Evolutionary conservation across 1,140 invertebrate genomes (phyloP), one percentile per base, ranked within the genome.

Genomic region (Caenorhabditis brenneri): DNA sequence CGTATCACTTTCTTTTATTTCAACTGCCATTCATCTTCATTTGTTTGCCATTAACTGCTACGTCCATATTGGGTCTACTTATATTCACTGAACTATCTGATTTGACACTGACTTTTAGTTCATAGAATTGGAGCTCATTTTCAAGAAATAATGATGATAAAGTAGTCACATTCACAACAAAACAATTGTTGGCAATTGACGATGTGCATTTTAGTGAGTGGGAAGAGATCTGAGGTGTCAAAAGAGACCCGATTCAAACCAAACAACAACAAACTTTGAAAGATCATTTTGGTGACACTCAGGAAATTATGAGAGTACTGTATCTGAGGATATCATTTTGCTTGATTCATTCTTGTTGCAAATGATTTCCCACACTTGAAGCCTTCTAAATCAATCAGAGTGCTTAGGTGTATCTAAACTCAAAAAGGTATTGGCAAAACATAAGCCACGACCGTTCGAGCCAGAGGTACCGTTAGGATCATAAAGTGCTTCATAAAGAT

Each of bases 161-260:
- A n/a, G n/a, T n/a, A n/a, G n/a, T n/a, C n/a, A n/a, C n/a, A n/a
- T n/a, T 15, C 16, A 29, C n/a, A 24, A n/a, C 4, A 24, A 29
- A 74, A 74, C 65, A 74, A 74, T 74, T 74, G 65, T 33, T 74
- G 65, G 36, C 65, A 74, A 74, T 74, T 74, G 19, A 42, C n/a
- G 7, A 42, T 24, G 29, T 22, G 42, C 42, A 74, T 46, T 33
- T 27, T 4, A 9, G 53, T 58, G 24, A 27, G 53, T 58, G n/a
- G 53, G 12, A 42, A 12, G 12, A 12, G 12, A 42, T 6, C 5
- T 42, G 12, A 12, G 12, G 39, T 12, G 9, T 1, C 15, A 2
- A 15, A 2, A 19, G 36, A 42, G 65, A 3, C n/a, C 33, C 10
- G 10, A 42, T 74, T 74, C 33, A 33, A 42, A 74, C 22, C 36